Conservation (phyloP, 2,113 vertebrate species). For the Coptodon rendalli region DNA sequence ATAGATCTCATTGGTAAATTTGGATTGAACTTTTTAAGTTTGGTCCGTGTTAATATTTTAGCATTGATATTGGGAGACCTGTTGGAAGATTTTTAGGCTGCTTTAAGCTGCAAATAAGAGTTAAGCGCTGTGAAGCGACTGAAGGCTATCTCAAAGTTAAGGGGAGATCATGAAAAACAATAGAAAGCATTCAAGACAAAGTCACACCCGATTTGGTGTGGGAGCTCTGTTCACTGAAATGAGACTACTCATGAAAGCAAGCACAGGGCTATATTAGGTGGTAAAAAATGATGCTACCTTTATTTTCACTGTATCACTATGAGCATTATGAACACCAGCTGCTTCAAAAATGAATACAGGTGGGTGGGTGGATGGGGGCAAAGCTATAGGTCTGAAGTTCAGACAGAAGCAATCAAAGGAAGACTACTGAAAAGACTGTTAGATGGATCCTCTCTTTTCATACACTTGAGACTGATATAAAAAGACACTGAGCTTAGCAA, state of each 20-base stretch:
- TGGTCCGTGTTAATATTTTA: not conserved
- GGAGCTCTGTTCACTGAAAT: constrained; percentile 8
- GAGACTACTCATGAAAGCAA: constrained; percentile 24
- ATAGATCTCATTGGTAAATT: not conserved
- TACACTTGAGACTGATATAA: not conserved
- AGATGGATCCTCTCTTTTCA: not conserved
- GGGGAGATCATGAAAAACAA: constrained; percentile 18
- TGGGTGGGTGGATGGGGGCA: not conserved
- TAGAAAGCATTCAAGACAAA: constrained; percentile 4
- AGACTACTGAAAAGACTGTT: not conserved
- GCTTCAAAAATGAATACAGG: not conserved
- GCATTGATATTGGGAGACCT: not conserved
- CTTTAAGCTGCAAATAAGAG: not conserved
- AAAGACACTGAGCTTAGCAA: not conserved
- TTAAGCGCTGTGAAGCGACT: not conserved
- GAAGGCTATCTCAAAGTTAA: not conserved
- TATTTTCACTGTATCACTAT: not conserved
- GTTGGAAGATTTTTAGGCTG: not conserved
- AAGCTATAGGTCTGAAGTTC: not conserved
- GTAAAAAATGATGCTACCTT: constrained; percentile 21
- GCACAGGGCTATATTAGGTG: constrained; percentile 1
- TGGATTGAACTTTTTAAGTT: not conserved
- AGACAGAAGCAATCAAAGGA: not conserved
- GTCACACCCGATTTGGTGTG: constrained; percentile 11
- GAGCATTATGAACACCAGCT: not conserved